Conservation (phyloP, 1,140 invertebrate genomes). For the Homalodisca vitripennis region DNA sequence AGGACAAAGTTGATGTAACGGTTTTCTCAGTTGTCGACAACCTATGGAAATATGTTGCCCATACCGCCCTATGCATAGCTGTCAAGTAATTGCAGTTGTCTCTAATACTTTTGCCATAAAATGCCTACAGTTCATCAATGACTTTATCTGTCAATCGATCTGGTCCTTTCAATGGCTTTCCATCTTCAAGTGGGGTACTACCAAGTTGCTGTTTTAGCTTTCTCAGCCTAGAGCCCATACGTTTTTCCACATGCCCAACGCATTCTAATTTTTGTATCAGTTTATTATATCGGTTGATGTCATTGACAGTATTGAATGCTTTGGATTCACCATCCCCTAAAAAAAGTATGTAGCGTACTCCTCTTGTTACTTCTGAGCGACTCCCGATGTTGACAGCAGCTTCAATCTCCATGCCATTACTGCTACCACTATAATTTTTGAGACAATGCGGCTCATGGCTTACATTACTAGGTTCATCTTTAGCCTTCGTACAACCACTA, state of each 20-base stretch:
- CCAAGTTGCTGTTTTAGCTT: no score
- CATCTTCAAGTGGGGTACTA: no score
- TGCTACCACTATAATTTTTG: not conserved
- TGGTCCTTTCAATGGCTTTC: no score
- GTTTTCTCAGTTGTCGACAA: not conserved
- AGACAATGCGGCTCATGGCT: not conserved
- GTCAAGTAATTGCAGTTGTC: not conserved
- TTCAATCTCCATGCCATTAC: not conserved
- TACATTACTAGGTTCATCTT: not conserved
- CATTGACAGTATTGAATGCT: not conserved
- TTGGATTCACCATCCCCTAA: not conserved
- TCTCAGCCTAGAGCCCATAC: no score
- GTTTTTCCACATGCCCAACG: no score
- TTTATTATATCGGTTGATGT: no score
- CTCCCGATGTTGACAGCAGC: not conserved
- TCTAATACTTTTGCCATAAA: no score
- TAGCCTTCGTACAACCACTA: constrained; percentile 16
- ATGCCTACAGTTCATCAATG: no score
- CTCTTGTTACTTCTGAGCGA: not conserved
- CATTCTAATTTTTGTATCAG: no score
- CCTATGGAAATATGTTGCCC: not conserved
- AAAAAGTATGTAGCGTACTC: not conserved
- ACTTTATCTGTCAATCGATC: no score
- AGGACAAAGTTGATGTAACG: no score
- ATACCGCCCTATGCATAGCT: not conserved